These are phyloP conservation scores for Halictus rubicundus DNA, from an alignment of 1,140 invertebrate species.

Conservation along the genomic window DNA sequence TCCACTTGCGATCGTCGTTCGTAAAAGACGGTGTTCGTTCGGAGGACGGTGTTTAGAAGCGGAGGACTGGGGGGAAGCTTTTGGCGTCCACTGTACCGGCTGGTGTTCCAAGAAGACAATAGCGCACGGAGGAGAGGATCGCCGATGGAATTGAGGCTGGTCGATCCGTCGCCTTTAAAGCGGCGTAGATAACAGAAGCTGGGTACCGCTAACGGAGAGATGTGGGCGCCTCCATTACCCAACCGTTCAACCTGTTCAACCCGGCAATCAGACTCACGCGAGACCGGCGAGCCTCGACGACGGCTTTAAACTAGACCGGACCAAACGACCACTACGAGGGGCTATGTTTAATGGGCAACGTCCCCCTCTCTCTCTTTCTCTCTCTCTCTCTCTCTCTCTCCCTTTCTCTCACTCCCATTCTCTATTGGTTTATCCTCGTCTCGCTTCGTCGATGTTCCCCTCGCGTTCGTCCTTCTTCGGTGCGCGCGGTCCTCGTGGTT, in stretches of 20 bases:
- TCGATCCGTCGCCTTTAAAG: slow-evolving; percentile 20
- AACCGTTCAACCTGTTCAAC: slow-evolving; percentile 57
- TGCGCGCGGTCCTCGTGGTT: slow-evolving; percentile 38
- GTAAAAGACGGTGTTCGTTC: too few relatives aligned
- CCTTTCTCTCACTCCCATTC: background rate
- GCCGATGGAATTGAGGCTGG: slow-evolving; percentile 18
- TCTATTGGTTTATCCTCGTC: background rate
- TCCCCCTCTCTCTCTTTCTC: background rate
- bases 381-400: background rate
- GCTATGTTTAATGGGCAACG: slow-evolving; percentile 23
- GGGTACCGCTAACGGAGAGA: slow-evolving; percentile 53
- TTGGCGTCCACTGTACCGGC: background rate
- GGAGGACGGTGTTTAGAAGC: background rate
- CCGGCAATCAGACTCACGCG: slow-evolving; percentile 48
- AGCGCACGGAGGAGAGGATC: background rate
- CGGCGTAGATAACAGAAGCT: slow-evolving; percentile 52
- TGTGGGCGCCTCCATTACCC: slow-evolving; percentile 54
- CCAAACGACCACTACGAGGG: background rate
- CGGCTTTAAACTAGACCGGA: slow-evolving; percentile 47
- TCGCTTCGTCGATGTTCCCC: background rate
- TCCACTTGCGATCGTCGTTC: too few relatives aligned
- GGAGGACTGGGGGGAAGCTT: background rate
- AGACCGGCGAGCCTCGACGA: slow-evolving; percentile 15
- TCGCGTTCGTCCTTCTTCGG: slow-evolving; percentile 42
- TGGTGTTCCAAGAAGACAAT: slow-evolving; percentile 14